These are phyloP conservation scores for Brachynemurus nebulosus DNA, from an alignment of 2,888 invertebrate genomes.

Conservation along the genomic window DNA sequence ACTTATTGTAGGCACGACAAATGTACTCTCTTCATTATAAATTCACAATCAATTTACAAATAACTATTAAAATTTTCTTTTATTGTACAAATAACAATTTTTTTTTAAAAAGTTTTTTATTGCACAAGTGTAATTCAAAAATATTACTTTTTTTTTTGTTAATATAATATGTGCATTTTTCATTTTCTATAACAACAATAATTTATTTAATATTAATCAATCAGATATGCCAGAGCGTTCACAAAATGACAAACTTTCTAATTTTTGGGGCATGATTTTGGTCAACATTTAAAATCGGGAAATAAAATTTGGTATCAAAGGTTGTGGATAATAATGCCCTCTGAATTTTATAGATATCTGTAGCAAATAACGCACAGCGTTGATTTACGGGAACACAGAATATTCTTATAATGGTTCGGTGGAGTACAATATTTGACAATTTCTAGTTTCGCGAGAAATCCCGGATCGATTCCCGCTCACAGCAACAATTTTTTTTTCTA, in stretches of 20 bases:
- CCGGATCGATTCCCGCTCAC: too few relatives aligned
- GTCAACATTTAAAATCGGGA: too few relatives aligned
- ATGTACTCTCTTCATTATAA: background rate
- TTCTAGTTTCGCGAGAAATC: too few relatives aligned
- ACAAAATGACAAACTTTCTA: constrained; percentile 1
- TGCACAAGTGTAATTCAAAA: background rate
- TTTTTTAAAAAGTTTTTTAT: background rate
- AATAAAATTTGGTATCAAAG: too few relatives aligned
- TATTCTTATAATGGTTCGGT: too few relatives aligned
- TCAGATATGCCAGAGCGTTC: constrained; percentile 1
- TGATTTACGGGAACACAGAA: too few relatives aligned
- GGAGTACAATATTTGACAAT: too few relatives aligned
- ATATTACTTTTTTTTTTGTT: background rate
- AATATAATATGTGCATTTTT: background rate
- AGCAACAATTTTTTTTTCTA: too few relatives aligned
- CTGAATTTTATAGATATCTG: too few relatives aligned
- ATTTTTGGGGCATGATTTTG: too few relatives aligned
- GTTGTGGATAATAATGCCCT: too few relatives aligned
- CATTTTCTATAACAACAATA: background rate
- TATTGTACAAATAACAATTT: background rate
- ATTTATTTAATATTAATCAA: background rate
- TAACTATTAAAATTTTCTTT: background rate
- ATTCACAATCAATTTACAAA: background rate
- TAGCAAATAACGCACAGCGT: too few relatives aligned
- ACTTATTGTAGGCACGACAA: background rate